A percentile compares a stretch with the other conserved stretches of the same genome.
Conservation (phyloP, 2,113 vertebrate genomes). For the Rousettus leschenaultii region DNA sequence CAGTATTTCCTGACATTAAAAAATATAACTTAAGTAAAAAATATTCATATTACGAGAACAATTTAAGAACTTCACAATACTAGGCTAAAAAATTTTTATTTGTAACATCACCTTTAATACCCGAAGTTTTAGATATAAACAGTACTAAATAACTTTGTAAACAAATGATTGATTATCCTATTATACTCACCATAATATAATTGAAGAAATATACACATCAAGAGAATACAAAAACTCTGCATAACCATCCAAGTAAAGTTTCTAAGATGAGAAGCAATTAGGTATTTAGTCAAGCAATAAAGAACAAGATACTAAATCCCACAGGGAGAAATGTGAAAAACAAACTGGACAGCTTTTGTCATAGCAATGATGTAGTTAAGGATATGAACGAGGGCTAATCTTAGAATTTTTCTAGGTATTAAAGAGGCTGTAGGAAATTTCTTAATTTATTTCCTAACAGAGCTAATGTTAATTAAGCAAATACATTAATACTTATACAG, state of each 20-base stretch:
- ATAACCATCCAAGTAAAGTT: background rate
- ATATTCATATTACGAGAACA: background rate
- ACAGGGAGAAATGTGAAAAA: background rate
- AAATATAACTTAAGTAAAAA: background rate
- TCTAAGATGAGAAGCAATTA: background rate
- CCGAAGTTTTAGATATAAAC: background rate
- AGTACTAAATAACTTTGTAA: background rate
- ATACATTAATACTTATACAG: background rate
- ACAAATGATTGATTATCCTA: background rate
- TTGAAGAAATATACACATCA: background rate
- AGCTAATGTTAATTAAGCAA: background rate
- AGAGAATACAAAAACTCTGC: background rate
- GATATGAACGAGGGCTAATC: background rate
- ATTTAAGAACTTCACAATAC: background rate
- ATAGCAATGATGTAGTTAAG: background rate
- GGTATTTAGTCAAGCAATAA: background rate
- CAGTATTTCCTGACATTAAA: background rate
- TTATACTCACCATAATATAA: background rate
- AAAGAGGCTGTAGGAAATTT: background rate
- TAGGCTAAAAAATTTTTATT: background rate
- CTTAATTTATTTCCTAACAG: constrained; percentile 10
- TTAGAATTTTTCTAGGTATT: constrained; percentile 9
- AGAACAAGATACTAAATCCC: background rate
- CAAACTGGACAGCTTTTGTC: background rate
- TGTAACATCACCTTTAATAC: background rate